Evolutionary conservation across 2,797 vertebrate species (phyloP).

Genomic region (Fratercula arctica): DNA sequence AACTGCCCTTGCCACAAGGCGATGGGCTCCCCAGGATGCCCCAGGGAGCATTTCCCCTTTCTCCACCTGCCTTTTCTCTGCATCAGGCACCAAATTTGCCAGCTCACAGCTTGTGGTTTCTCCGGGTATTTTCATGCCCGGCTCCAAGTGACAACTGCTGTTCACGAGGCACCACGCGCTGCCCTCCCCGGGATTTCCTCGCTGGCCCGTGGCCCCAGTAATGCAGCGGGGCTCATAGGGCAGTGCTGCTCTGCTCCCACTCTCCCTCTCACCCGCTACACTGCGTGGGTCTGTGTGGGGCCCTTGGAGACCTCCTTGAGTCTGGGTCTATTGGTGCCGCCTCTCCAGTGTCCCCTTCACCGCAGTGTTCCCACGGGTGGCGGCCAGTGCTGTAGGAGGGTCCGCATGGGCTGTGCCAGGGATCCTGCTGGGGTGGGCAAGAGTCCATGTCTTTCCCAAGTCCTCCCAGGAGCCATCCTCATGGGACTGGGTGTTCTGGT

Average conservation of each 20-base stretch:
- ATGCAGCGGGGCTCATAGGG: neutral
- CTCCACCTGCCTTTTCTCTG: neutral
- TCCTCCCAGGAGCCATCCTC: neutral
- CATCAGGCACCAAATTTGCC: neutral
- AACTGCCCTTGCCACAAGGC: neutral
- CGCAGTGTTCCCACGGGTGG: rapidly evolving
- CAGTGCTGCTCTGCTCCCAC: neutral
- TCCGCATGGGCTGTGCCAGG: neutral
- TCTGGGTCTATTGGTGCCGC: neutral
- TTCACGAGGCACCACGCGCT: neutral
- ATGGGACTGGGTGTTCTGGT: neutral
- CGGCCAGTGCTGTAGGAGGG: neutral
- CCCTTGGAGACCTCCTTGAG: neutral
- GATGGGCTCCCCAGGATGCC: neutral
- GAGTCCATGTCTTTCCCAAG: neutral
- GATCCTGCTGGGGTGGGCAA: neutral
- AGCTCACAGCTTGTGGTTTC: neutral
- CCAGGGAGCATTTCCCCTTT: neutral
- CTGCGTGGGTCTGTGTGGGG: rapidly evolving
- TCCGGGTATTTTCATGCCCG: neutral
- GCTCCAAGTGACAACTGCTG: neutral
- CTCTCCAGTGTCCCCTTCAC: neutral
- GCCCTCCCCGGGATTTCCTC: rapidly evolving
- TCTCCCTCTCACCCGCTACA: neutral
- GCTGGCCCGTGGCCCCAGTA: rapidly evolving